These are phyloP conservation scores for Craseonycteris thonglongyai DNA, from an alignment of 2,113 vertebrate genomes.

Conservation along the genomic window DNA sequence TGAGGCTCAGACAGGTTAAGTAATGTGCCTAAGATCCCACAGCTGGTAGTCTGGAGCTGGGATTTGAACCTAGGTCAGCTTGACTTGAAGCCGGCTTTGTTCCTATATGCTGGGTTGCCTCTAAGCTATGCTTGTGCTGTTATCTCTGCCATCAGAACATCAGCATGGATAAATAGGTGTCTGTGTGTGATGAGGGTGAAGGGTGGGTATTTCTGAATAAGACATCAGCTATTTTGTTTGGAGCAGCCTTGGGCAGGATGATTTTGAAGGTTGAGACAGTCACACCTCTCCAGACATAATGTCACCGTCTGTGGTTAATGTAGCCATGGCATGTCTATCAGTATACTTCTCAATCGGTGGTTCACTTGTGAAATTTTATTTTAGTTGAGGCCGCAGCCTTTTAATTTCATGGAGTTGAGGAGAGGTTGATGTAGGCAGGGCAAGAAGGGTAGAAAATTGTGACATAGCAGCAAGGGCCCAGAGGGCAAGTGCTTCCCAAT, in stretches of 20 bases:
- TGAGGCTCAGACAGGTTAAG: not conserved
- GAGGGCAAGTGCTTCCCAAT: not conserved
- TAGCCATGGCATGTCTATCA: not conserved
- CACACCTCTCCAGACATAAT: slow-evolving; percentile 16
- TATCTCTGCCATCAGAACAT: not conserved
- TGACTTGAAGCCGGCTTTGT: not conserved
- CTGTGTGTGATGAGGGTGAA: not conserved
- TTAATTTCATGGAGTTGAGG: not conserved
- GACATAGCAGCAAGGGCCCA: not conserved
- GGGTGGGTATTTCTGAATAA: not conserved
- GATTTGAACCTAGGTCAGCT: not conserved
- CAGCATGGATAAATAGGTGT: not conserved
- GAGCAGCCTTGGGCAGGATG: not conserved
- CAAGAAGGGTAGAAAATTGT: not conserved
- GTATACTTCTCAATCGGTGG: not conserved
- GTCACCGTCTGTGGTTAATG: not conserved
- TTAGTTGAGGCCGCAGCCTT: slow-evolving; percentile 1
- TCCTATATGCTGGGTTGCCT: too few species aligned
- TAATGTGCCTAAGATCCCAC: not conserved
- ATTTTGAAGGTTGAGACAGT: not conserved
- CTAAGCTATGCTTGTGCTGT: fast-evolving
- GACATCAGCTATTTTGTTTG: not conserved
- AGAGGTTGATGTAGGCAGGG: not conserved
- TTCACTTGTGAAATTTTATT: not conserved
- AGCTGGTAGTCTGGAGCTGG: not conserved